phyloP scores from a whole-genome alignment of 2,888 invertebrate species.

The Brachyptera risi region DNA sequence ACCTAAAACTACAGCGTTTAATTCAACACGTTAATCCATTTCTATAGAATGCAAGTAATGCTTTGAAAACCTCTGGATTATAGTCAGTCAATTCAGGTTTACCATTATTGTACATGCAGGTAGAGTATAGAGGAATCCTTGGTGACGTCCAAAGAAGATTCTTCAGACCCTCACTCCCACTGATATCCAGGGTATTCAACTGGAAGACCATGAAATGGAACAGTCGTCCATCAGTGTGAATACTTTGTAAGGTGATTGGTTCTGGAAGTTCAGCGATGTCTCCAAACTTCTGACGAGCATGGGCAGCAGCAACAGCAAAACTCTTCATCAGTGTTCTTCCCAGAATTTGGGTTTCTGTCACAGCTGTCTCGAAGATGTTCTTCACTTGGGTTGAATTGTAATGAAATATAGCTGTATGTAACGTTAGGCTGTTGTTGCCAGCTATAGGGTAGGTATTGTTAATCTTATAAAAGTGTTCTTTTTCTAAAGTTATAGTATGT shows the following conservation, averaged over 20 bases:
- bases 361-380: conserved; percentile 65
- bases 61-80: conserved; percentile 72
- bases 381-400: conserved; percentile 60
- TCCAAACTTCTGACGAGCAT: conserved; percentile 71
- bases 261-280: conserved; percentile 59
- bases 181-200: conserved; percentile 72
- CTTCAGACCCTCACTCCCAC: conserved; percentile 54
- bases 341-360: conserved; percentile 62
- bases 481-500: conserved; percentile 62
- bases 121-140: conserved; percentile 59
- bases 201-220: conserved; percentile 83
- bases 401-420: conserved; percentile 76
- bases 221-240: conserved; percentile 72
- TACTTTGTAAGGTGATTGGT: conserved; percentile 76
- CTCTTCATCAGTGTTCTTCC: conserved; percentile 68
- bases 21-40: conserved; percentile 30
- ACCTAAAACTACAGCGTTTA: too few species aligned
- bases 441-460: conserved; percentile 54
- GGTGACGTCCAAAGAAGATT: conserved; percentile 75
- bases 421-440: conserved; percentile 36
- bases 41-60: conserved; percentile 70
- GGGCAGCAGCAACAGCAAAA: conserved; percentile 70
- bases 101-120: conserved; percentile 60
- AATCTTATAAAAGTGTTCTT: conserved; percentile 59
- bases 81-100: conserved; percentile 67